A percentile compares a stretch with the other conserved stretches of the same genome.
Evolutionary conservation across 2,113 vertebrate genomes (phyloP).

Genomic region (Poeciliopsis turrubarensis): DNA sequence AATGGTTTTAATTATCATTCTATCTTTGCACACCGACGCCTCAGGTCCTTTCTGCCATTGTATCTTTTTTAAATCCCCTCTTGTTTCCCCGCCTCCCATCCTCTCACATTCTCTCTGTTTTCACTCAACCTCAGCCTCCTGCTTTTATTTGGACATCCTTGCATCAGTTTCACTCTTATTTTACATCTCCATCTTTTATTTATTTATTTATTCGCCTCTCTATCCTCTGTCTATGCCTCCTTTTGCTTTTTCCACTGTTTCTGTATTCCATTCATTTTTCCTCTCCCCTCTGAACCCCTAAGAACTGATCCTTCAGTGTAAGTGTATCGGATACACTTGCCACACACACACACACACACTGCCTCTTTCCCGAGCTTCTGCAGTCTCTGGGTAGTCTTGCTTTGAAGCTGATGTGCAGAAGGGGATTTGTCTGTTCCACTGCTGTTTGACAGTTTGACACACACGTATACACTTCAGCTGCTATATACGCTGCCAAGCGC

Average conservation of each 20-base stretch:
- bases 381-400: conserved; percentile 23
- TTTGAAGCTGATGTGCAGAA: conserved; percentile 52
- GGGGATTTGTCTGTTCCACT: conserved; percentile 58
- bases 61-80: not conserved
- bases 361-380: not conserved
- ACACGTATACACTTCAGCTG: conserved; percentile 27
- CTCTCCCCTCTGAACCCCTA: conserved; percentile 10
- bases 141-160: not conserved
- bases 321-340: conserved; percentile 12
- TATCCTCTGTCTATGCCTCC: not conserved
- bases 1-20: not conserved
- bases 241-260: not conserved
- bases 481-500: conserved; percentile 11
- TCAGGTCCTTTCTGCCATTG: not conserved
- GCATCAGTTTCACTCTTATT: not conserved
- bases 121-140: not conserved
- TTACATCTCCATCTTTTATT: not conserved
- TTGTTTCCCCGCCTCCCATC: conserved; percentile 2
- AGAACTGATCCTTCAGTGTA: conserved; percentile 13
- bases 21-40: not conserved
- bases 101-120: not conserved
- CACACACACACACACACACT: conserved; percentile 3
- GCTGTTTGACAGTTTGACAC: conserved; percentile 62
- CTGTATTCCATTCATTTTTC: conserved; percentile 28
- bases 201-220: not conserved